Evolutionary conservation across 1,140 invertebrate genomes (phyloP), one percentile per base, ranked within the genome.

Genomic region (Mycetomoellerius zeteki): DNA sequence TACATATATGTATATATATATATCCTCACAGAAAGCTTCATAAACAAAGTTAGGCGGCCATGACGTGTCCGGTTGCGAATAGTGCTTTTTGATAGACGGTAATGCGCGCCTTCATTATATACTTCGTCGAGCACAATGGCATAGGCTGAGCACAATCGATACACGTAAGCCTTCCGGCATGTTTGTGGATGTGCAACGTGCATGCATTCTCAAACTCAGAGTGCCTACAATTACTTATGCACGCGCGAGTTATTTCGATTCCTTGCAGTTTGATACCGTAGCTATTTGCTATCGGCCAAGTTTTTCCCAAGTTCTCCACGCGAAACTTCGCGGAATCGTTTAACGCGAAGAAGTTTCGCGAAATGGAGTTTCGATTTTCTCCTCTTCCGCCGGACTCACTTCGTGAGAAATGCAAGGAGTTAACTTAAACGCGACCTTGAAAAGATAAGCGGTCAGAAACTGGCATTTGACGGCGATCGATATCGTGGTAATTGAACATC

Each of bases 211-310:
- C 62, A 19, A 12, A 27, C 21, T 84, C 54, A 58, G 37, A 24
- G 62, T 47, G 69, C 37, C 64, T 21, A n/a, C 65, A 50, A 84
- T 84, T 75, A 62, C 54, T 75, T 84, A 75, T 75, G 54, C 52
- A 72, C 64, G 65, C 80, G 67, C 80, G 80, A 84, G 54, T 75
- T 73, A 73, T 73, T 73, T 54, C 80, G 80, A 82, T 75, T 62
- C 64, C 27, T 37, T 33, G 27, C 62, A 16, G 3, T 37, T 71
- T 21, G 54, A 30, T 30, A 16, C 21, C 21, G 50, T 43, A 43
- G 37, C 10, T 43, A 43, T 24, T 54, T 37, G 16, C 58, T 12
- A 30, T 21, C 43, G 16, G 64, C 47, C 47, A 56, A 67, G 50
- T 72, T 81, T 52, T 37, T 27, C 37, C 21, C 65, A 56, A 81